These are phyloP conservation scores for Stictonetta naevosa DNA, from an alignment of 2,113 vertebrate genomes.

Conservation along the genomic window DNA sequence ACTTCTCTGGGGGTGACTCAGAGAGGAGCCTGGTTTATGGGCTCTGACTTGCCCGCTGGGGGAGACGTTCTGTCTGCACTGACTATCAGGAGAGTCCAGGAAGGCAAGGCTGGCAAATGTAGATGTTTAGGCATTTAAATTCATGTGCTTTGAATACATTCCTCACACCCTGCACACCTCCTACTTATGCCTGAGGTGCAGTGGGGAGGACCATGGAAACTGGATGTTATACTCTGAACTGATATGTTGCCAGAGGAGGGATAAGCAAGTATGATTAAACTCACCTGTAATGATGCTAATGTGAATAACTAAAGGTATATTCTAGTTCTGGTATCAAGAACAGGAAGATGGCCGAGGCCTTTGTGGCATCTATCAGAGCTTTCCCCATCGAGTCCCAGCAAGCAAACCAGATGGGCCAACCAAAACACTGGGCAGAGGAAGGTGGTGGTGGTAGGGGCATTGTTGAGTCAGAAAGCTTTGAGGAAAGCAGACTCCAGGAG, in stretches of 20 bases:
- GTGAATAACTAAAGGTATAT: background rate
- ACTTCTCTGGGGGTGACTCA: conserved; percentile 35
- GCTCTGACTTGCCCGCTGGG: conserved; percentile 14
- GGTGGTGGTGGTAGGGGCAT: background rate
- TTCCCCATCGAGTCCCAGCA: accelerated
- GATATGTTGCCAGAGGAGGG: background rate
- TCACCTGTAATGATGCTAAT: background rate
- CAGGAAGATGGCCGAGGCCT: background rate
- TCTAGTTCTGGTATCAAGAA: background rate
- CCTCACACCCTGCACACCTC: background rate
- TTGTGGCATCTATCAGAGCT: background rate
- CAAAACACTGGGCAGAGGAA: accelerated
- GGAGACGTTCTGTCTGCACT: conserved; percentile 42
- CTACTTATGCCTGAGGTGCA: background rate
- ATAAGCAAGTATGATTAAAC: background rate
- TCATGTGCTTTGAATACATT: background rate
- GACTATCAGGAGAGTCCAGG: background rate
- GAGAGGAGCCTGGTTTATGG: background rate
- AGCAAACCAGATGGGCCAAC: background rate
- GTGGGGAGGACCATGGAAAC: background rate
- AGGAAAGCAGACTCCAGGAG: background rate
- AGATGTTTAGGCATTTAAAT: conserved; percentile 33
- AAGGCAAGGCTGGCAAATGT: conserved; percentile 9
- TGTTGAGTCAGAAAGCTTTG: background rate
- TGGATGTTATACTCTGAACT: background rate